Evolutionary conservation across 2,888 invertebrate genomes (phyloP), one percentile per base, ranked within the genome.

Genomic region (Dastarcus helophoroides): DNA sequence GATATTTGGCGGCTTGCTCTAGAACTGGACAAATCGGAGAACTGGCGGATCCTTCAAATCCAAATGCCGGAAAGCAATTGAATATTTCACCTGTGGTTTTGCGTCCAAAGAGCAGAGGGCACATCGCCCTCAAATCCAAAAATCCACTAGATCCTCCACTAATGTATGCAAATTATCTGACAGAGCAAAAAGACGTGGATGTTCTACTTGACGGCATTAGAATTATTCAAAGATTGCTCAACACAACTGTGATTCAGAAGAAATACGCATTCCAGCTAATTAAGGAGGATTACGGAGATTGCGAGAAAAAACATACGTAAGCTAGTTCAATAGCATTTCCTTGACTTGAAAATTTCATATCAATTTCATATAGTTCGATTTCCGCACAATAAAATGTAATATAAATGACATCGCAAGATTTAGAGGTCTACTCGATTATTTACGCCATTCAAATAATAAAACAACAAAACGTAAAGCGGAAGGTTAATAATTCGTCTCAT

Each of bases 141-240:
- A 70, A 88, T 58, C 85, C 86, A 0, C 51, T 69, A 9, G 69
- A 69, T 4, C 67, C 76, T 19, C 88, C 88, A 0, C 39, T 73
- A n/a, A 76, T 89, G 57, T 71, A 77, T 42, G 80, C 80, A 0
- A 84, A 85, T 56, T 88, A 89, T 57, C 66, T 85, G 46, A 60
- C 63, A 3, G 71, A 78, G 22, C 69, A 73, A 1, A 64, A 74
- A 41, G 86, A 88, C 47, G 51, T 72, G 2, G 63, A 69, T 1
- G 67, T 71, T 3, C 50, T 80, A 5, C 65, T 77, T 1, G 77
- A 77, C 27, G 80, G 73, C 0, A 67, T 76, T 5, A 4, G 65
- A n/a, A 64, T 72, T 4, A 71, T 71, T 3, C 67, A 76, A 37
- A 60, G 59, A 10, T 57, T 79, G 3, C 68, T 66, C 13, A 73